Evolutionary conservation across 1,140 invertebrate genomes (phyloP), one percentile per base, ranked within the genome.

Genomic region (Halesus radiatus): DNA sequence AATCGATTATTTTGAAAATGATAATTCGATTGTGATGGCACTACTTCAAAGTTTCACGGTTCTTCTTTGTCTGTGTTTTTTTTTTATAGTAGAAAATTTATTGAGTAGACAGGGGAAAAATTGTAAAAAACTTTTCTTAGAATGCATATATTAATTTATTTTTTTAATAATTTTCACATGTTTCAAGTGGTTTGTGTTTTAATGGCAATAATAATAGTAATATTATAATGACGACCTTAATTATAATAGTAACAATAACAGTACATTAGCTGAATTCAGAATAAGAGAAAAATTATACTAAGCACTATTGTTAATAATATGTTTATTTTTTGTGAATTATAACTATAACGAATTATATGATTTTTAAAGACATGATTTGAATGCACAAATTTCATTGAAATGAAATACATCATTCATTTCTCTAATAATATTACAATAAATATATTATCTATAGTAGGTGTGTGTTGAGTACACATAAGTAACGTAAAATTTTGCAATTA

Each of bases 101-200:
- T 45, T 45, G 37, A 45, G 37, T 1, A 10, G 8, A 13, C 10
- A 45, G 13, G 13, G 10, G 37, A 10, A 13, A 13, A 13, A 45
- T 45, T 45, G 8, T 13, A 10, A 45, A 73, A 73, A 73, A 54
- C 22, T 26, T 32, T 32, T 22, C 1, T 13, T 68, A 68, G 64
- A 72, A 78, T 79, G 78, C 70, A 79, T 79, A 79, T 79, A 79
- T 79, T 74, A 74, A 74, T 79, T 79, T 79, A 79, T 79, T 79
- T 79, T n/a, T 78, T 68, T 68, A 7, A 68, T 77, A 60, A 52
- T 66, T 50, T 77, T 77, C 62, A 77, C 66, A 72, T 50, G 37
- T 56, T 70, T 62, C 29, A 68, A 73, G 78, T 73, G 66, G 58
- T 73, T 79, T 72, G 78, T 79, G 78, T 62, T 79, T 79, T 18